Evolutionary conservation across 92 coral and sea anemone species (phyloP).

Genomic region (Heteractis magnifica): DNA sequence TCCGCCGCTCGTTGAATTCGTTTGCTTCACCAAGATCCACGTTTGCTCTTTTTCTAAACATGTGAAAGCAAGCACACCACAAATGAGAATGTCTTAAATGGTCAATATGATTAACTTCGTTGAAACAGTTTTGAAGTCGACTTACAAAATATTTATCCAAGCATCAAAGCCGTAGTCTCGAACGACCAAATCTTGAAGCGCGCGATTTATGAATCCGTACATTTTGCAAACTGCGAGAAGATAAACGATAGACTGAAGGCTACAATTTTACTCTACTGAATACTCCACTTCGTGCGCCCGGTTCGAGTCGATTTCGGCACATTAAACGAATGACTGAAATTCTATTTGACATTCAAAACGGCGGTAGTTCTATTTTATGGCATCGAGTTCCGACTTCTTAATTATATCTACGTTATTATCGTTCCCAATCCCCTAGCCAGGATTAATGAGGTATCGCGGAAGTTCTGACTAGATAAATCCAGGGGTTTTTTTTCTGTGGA

Average conservation of each 20-base stretch:
- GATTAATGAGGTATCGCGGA: neutral
- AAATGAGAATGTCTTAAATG: neutral
- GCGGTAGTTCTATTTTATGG: slow-evolving; percentile 1
- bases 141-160: slow-evolving; percentile 94
- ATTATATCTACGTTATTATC: neutral
- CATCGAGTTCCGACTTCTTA: slow-evolving; percentile 1
- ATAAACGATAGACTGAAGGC: neutral
- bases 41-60: slow-evolving; percentile 76
- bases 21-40: slow-evolving; percentile 77
- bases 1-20: slow-evolving; percentile 89
- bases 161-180: slow-evolving; percentile 81
- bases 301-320: neutral
- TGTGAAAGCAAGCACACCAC: neutral
- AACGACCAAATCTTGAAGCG: slow-evolving; percentile 83
- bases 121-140: neutral
- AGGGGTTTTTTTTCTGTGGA: neutral
- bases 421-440: slow-evolving; percentile 25
- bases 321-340: slow-evolving; percentile 19
- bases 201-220: slow-evolving; percentile 97
- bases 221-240: slow-evolving; percentile 20
- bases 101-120: neutral
- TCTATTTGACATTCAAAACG: slow-evolving; percentile 30
- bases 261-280: neutral
- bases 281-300: neutral
- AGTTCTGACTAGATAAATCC: neutral